These are phyloP conservation scores for Heliconius ismenius DNA, from an alignment of 2,888 invertebrate genomes.

Conservation along the genomic window DNA sequence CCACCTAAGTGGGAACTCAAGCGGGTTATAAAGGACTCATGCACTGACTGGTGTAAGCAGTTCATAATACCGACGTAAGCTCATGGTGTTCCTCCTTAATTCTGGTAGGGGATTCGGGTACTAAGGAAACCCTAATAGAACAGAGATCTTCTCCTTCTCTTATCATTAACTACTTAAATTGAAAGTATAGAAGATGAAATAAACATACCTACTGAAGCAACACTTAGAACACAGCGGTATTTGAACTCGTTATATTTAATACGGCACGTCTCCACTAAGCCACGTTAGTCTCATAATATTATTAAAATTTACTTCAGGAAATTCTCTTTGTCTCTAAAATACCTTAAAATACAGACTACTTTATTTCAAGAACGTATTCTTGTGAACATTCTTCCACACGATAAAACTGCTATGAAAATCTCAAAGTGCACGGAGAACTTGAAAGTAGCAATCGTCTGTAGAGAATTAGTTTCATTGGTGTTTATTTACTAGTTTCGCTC, in stretches of 20 bases:
- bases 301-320: background rate
- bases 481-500: conserved; percentile 31
- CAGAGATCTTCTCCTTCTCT: no score
- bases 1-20: no score
- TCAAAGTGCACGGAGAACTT: conserved; percentile 23
- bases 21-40: no score
- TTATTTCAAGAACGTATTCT: conserved; percentile 23
- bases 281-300: background rate
- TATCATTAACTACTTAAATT: no score
- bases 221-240: background rate
- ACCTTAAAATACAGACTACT: background rate
- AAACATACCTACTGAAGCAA: no score
- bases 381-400: conserved; percentile 24
- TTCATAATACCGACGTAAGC: no score
- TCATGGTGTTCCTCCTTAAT: no score
- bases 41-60: no score
- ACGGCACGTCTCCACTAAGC: background rate
- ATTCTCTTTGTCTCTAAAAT: conserved; percentile 12
- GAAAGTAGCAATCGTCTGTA: conserved; percentile 22
- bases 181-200: no score
- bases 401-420: conserved; percentile 31
- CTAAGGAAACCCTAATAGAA: no score
- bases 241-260: background rate
- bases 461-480: conserved; percentile 32
- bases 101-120: no score